phyloP scores from a whole-genome alignment of 2,797 vertebrate species.

The Sebastiscus tertius region DNA sequence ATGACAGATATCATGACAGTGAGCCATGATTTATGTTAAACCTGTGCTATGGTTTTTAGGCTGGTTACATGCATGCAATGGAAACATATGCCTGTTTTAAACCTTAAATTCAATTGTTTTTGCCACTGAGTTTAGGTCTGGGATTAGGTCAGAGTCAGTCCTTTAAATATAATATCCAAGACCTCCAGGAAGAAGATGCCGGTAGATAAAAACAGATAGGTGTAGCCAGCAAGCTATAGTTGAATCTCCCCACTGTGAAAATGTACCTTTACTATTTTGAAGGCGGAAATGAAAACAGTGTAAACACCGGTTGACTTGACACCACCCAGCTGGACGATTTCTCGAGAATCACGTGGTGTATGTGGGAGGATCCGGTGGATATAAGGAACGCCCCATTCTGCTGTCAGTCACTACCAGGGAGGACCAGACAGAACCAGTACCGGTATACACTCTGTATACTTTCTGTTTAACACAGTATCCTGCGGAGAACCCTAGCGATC shows the following conservation, averaged over 20 bases:
- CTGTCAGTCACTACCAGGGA: no score
- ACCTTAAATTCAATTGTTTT: background rate
- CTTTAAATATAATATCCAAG: no score
- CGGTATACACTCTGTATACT: background rate
- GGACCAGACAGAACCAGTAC: no score
- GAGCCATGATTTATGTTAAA: background rate
- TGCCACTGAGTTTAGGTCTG: background rate
- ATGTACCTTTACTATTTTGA: background rate
- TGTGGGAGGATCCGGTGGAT: background rate
- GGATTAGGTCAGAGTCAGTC: background rate
- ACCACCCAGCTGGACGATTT: rapidly evolving
- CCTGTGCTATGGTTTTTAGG: background rate
- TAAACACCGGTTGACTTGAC: background rate
- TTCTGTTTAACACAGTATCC: background rate
- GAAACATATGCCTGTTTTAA: background rate
- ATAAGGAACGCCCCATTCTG: background rate
- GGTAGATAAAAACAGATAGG: background rate
- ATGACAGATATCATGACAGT: no score
- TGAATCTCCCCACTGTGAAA: background rate
- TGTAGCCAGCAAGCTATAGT: background rate
- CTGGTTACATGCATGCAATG: background rate
- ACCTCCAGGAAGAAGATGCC: no score
- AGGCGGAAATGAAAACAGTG: background rate
- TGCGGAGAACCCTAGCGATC: rapidly evolving
- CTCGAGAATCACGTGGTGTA: conserved; percentile 34